Evolutionary conservation across 2,113 vertebrate genomes (phyloP).

Genomic region (Chauna torquata): DNA sequence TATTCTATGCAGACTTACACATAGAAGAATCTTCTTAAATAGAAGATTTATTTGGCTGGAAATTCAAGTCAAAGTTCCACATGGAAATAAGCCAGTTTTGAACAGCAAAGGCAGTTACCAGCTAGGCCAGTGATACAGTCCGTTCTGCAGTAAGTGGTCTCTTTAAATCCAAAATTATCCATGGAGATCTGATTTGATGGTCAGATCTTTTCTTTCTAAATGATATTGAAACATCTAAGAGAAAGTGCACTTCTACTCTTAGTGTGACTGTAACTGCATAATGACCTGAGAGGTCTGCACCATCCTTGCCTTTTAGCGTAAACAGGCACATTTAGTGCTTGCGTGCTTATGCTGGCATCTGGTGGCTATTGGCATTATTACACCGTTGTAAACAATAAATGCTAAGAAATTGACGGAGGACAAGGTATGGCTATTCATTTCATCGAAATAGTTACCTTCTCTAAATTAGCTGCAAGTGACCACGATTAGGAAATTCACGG

Average conservation of each 20-base stretch:
- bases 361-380: neutral
- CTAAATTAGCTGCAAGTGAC: neutral
- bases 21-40: too few species aligned
- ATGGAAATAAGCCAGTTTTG: neutral
- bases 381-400: neutral
- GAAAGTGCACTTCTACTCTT: neutral
- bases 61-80: neutral
- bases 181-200: neutral
- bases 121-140: neutral
- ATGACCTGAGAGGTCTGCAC: neutral
- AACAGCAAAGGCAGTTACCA: neutral
- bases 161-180: neutral
- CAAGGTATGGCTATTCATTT: neutral
- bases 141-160: neutral
- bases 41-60: neutral
- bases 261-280: neutral
- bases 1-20: neutral
- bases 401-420: neutral
- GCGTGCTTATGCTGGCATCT: slow-evolving; percentile 15
- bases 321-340: neutral
- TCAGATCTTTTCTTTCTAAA: neutral
- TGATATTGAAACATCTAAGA: neutral
- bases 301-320: neutral
- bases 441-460: neutral
- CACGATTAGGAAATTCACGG: neutral